Base-by-base conservation (phyloP, 2,113 vertebrate genomes). In the Pelmatolapia mariae region DNA sequence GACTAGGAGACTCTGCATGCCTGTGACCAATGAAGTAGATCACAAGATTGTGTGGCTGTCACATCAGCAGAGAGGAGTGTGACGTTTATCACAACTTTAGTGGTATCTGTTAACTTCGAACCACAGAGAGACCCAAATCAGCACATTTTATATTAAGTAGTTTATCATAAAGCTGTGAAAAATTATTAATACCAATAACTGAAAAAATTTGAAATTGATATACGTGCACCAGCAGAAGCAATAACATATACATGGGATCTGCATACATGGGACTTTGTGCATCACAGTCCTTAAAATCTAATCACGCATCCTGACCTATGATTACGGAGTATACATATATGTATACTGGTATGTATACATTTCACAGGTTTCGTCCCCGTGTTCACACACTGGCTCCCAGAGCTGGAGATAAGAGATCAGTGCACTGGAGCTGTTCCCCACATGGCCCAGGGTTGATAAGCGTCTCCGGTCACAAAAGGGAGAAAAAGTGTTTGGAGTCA, bases 401-500 rank as follows among this genome's bases (percentile, higher is more conserved):
- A 82, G 87, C 81, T 86, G 87, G 47, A 91, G 87, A 90, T 81
- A 78, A 85, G 87, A 91, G 56, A 90, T 71, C 33, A 33, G 43
- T 52, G 10, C 4, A 52, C n/a, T 33, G 33, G 54, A 87, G 82
- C 68, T 91, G 79, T 78, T 87, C 71, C 76, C 66, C 83, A 89
- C 87, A 92, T 76, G 88, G 87, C 78, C 82, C 33, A 71, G n/a
- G 87, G 82, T 80, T 83, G 83, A 91, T 88, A 86, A 90, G 57
- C 29, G 19, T 56, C 66, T 61, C 61, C 22, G 15, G 54, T 85
- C 88, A 93, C 90, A 93, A 93, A 92, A 80, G 71, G 61, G 80
- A 85, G 56, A 93, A 89, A 91, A 66, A 53, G 81, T 91, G 81
- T 89, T 88, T 43, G 80, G 94, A 81, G 86, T 94, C 87, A 52